Conservation (phyloP, 2,797 vertebrate genomes). For the Okamejei kenojei region DNA sequence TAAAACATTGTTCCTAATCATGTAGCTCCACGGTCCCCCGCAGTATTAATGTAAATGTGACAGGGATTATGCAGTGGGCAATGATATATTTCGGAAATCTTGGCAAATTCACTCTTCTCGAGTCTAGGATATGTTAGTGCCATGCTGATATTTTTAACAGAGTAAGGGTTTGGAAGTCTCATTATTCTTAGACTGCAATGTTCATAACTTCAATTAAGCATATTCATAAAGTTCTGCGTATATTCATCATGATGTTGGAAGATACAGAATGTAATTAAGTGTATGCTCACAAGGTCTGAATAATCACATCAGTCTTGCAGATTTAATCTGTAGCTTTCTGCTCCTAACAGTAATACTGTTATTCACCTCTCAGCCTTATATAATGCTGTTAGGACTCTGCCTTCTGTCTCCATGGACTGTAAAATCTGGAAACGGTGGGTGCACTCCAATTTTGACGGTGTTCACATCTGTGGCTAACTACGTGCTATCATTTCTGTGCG, state of each 20-base stretch:
- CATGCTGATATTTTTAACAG: background rate
- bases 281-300: constrained; percentile 16
- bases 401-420: constrained; percentile 37
- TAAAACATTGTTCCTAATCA: background rate
- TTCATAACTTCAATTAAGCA: background rate
- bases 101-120: background rate
- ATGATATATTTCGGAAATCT: background rate
- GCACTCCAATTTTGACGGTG: constrained; percentile 31
- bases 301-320: constrained; percentile 23
- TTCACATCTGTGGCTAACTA: constrained; percentile 15
- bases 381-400: constrained; percentile 28
- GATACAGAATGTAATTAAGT: constrained; percentile 31
- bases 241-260: background rate
- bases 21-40: background rate
- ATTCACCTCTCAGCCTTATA: constrained; percentile 36
- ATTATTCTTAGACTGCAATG: background rate
- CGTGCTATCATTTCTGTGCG: background rate
- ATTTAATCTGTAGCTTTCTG: constrained; percentile 36
- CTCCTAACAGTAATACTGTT: constrained; percentile 29
- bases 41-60: background rate
- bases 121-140: background rate
- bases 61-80: background rate
- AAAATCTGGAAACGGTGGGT: constrained; percentile 28
- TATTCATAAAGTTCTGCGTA: background rate
- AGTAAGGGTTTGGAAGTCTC: background rate